Conservation (phyloP, 2,888 invertebrate genomes). For the Melitaea athalia region DNA sequence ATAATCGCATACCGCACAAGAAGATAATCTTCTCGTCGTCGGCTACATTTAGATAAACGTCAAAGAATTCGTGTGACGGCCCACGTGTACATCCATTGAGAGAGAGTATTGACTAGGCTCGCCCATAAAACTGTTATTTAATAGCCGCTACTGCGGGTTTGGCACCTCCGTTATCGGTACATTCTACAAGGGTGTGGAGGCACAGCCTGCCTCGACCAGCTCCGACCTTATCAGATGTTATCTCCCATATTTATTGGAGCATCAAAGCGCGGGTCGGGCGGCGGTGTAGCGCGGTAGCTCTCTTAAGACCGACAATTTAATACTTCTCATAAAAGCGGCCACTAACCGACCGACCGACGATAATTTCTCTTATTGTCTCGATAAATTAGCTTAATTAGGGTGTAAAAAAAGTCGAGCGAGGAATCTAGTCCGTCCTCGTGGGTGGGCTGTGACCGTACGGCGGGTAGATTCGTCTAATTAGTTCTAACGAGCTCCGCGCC, state of each 20-base stretch:
- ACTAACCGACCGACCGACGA: constrained; percentile 61
- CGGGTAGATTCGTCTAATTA: constrained; percentile 33
- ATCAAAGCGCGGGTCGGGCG: constrained; percentile 50
- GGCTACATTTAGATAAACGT: constrained; percentile 38
- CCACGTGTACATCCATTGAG: constrained; percentile 34
- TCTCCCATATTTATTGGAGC: constrained; percentile 74
- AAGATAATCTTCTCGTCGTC: constrained; percentile 26
- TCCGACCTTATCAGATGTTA: constrained; percentile 63
- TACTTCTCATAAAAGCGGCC: constrained; percentile 74
- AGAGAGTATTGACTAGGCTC: constrained; percentile 21
- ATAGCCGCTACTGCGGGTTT: constrained; percentile 56
- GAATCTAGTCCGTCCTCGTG: constrained; percentile 74
- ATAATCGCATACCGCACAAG: constrained; percentile 26
- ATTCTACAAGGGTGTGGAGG: constrained; percentile 50
- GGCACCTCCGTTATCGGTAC: constrained; percentile 59
- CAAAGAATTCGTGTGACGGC: constrained; percentile 35
- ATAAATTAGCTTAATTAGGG: constrained; percentile 82
- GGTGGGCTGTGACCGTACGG: constrained; percentile 56
- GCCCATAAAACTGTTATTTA: constrained; percentile 61
- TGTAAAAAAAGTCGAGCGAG: constrained; percentile 74
- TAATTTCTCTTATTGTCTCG: constrained; percentile 78
- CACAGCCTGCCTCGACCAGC: constrained; percentile 37
- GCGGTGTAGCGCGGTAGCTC: constrained; percentile 75
- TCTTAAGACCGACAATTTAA: constrained; percentile 71
- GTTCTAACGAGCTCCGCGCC: constrained; percentile 18